phyloP scores from a whole-genome alignment of 2,113 vertebrate genomes.

The Dromaius novaehollandiae region DNA sequence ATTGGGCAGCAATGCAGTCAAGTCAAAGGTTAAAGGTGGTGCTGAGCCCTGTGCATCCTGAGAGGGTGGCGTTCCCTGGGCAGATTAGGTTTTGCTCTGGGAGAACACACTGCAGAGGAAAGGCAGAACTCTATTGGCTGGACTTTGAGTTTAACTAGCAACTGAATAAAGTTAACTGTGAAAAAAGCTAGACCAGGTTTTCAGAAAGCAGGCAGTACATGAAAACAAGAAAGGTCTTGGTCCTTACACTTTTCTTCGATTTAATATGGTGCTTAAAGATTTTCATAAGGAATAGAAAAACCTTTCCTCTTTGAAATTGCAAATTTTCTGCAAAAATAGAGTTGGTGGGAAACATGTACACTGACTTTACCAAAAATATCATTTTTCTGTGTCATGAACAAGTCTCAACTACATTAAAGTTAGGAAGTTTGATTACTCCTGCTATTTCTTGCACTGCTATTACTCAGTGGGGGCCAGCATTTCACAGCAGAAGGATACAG shows the following conservation, averaged over 20 bases:
- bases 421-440: background rate
- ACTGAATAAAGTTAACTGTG: background rate
- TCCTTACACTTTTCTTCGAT: background rate
- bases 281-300: background rate
- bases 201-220: background rate
- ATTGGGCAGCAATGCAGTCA: background rate
- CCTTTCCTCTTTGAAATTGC: background rate
- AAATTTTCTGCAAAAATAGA: conserved; percentile 51
- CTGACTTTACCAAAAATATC: conserved; percentile 35
- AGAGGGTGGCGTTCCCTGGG: fast-evolving
- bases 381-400: background rate
- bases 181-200: background rate
- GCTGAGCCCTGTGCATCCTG: background rate
- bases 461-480: background rate
- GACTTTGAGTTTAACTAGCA: background rate
- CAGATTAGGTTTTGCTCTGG: background rate
- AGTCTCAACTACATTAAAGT: background rate
- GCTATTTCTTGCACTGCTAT: background rate
- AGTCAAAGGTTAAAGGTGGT: background rate
- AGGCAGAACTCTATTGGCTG: background rate
- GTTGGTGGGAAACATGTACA: conserved; percentile 33
- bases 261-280: background rate
- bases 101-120: background rate
- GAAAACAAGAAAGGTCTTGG: background rate
- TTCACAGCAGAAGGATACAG: background rate